Conservation (phyloP, 2,888 invertebrate species). For the Heliconius ismenius region DNA sequence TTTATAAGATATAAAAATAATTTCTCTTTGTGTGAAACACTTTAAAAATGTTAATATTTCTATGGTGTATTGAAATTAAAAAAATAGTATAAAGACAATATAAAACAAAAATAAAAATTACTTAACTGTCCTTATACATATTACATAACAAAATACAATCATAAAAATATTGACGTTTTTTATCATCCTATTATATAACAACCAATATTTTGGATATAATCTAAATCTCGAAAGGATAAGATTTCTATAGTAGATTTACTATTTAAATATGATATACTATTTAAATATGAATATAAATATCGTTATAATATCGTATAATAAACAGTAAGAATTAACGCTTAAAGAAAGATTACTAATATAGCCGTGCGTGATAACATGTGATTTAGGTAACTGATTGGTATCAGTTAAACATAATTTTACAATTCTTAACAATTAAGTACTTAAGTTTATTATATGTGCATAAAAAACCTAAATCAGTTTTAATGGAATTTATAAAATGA, state of each 20-base stretch:
- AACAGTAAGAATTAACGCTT: background rate
- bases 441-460: too few relatives aligned
- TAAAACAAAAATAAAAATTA: background rate
- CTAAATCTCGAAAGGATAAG: background rate
- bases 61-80: too few relatives aligned
- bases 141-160: background rate
- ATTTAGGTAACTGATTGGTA: background rate
- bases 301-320: background rate
- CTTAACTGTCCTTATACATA: background rate
- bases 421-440: too few relatives aligned
- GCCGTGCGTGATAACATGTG: background rate
- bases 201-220: background rate
- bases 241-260: background rate
- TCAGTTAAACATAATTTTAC: background rate
- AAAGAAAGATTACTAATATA: background rate
- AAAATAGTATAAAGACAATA: background rate
- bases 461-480: too few relatives aligned
- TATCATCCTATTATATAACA: conserved; percentile 11
- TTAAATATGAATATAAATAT: background rate
- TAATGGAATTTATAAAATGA: too few relatives aligned
- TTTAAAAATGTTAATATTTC: too few relatives aligned
- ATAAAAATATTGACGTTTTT: background rate
- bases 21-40: too few relatives aligned
- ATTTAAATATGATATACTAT: background rate
- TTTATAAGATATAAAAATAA: too few relatives aligned